Evolutionary conservation across 2,797 vertebrate species (phyloP).

Genomic region (Toxotes lorentzi): DNA sequence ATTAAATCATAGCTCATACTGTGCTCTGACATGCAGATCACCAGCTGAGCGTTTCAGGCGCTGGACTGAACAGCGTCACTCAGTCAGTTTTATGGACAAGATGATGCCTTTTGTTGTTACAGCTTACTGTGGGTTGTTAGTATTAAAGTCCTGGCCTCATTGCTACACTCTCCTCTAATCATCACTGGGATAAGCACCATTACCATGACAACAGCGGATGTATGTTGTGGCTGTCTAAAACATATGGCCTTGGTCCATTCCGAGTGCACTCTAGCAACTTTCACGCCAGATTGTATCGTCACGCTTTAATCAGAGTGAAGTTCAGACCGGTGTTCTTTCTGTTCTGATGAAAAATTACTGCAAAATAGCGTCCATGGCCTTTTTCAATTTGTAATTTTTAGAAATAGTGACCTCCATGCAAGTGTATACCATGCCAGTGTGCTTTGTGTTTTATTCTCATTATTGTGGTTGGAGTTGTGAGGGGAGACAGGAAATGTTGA

Average conservation of each 20-base stretch:
- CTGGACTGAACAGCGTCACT: background rate
- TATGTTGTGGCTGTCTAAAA: conserved; percentile 28
- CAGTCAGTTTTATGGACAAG: background rate
- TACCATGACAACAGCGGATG: conserved; percentile 48
- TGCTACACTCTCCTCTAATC: background rate
- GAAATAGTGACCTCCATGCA: conserved; percentile 1
- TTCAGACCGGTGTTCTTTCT: conserved; percentile 18
- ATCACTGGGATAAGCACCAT: conserved; percentile 7
- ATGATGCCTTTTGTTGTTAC: background rate
- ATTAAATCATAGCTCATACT: conserved; percentile 33
- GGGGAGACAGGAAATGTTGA: background rate
- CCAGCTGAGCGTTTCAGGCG: conserved; percentile 10
- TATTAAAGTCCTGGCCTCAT: conserved; percentile 3
- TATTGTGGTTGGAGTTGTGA: conserved; percentile 1
- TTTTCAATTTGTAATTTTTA: conserved; percentile 21
- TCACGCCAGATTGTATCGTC: background rate
- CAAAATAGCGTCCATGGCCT: conserved; percentile 12
- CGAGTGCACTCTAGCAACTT: conserved; percentile 40
- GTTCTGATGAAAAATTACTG: conserved; percentile 8
- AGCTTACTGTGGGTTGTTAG: conserved; percentile 17
- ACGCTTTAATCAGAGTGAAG: background rate
- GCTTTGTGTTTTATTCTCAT: background rate
- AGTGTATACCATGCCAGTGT: background rate
- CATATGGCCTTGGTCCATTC: conserved; percentile 37
- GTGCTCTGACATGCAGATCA: conserved; percentile 12